phyloP scores from a whole-genome alignment of 2,797 vertebrate species.

The Oophaga sylvatica region DNA sequence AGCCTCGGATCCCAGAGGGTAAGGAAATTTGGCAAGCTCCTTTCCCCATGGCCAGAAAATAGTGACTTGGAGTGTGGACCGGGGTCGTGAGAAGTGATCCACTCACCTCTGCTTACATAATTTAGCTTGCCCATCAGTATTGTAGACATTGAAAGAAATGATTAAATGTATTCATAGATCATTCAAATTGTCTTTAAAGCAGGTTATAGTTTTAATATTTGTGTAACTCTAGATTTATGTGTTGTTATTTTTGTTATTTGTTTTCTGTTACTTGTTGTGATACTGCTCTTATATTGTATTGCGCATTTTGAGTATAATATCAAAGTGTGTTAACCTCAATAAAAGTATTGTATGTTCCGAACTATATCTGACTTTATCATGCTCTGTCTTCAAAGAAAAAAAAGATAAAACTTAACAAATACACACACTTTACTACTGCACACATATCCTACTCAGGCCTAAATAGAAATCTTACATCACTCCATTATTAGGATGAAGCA shows the following conservation, averaged over 20 bases:
- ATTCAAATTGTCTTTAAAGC: not conserved
- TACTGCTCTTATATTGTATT: not conserved
- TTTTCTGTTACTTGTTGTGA: not conserved
- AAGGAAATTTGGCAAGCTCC: no score
- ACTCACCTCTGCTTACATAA: no score
- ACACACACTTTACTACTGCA: no score
- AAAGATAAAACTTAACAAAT: conserved; percentile 1
- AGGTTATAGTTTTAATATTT: not conserved
- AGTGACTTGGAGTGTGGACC: no score
- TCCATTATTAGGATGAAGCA: conserved; percentile 66
- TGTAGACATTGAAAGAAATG: not conserved
- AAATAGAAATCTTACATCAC: conserved; percentile 57
- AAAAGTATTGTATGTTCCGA: not conserved
- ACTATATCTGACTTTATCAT: not conserved
- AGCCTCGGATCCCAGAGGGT: no score
- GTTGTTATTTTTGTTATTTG: no score
- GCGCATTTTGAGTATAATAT: not conserved
- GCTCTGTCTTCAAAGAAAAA: not conserved
- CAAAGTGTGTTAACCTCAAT: not conserved
- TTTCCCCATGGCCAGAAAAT: no score
- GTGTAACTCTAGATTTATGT: not conserved
- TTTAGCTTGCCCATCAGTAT: not conserved
- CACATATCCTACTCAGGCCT: not conserved
- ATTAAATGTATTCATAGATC: not conserved
- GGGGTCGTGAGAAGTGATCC: no score